Percentiles rank a stretch among this genome's conserved stretches.
Evolutionary conservation across 2,113 vertebrate genomes (phyloP).

Genomic region (Danionella cerebrum): DNA sequence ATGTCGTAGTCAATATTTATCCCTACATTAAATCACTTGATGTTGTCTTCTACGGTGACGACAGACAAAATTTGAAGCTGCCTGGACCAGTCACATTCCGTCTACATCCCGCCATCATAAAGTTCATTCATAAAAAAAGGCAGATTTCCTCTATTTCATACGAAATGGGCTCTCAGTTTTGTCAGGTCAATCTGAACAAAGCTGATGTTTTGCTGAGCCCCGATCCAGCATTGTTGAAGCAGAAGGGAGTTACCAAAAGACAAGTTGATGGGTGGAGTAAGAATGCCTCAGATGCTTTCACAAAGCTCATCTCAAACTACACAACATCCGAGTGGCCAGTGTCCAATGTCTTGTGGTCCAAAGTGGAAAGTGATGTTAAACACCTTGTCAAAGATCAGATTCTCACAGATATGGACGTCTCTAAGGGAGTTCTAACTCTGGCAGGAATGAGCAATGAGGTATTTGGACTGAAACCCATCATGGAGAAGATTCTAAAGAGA

Average conservation of each 20-base stretch:
- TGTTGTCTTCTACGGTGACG: slow-evolving; percentile 69
- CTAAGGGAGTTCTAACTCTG: slow-evolving; percentile 50
- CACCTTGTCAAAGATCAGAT: slow-evolving; percentile 39
- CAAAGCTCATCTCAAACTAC: slow-evolving; percentile 55
- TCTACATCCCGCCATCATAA: slow-evolving; percentile 58
- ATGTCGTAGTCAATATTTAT: slow-evolving; percentile 62
- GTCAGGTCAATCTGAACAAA: slow-evolving; percentile 53
- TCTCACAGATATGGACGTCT: slow-evolving; percentile 38
- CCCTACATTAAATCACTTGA: slow-evolving; percentile 68
- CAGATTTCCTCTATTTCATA: slow-evolving; percentile 52
- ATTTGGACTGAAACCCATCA: slow-evolving; percentile 32
- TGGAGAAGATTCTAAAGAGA: slow-evolving; percentile 49
- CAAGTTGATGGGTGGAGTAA: slow-evolving; percentile 62
- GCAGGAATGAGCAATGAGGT: slow-evolving; percentile 62
- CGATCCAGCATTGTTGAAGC: slow-evolving; percentile 53
- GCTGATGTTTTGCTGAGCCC: slow-evolving; percentile 60
- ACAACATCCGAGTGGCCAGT: slow-evolving; percentile 32
- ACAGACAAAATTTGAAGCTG: slow-evolving; percentile 63
- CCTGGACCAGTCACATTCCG: slow-evolving; percentile 65
- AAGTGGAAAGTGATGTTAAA: slow-evolving; percentile 46
- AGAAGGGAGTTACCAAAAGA: slow-evolving; percentile 42
- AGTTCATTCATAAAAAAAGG: slow-evolving; percentile 58
- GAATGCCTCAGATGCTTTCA: slow-evolving; percentile 47
- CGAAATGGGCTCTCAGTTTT: slow-evolving; percentile 64
- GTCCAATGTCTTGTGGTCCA: slow-evolving; percentile 55